phyloP scores from a whole-genome alignment of 2,113 vertebrate species.

The Tenrec ecaudatus region DNA sequence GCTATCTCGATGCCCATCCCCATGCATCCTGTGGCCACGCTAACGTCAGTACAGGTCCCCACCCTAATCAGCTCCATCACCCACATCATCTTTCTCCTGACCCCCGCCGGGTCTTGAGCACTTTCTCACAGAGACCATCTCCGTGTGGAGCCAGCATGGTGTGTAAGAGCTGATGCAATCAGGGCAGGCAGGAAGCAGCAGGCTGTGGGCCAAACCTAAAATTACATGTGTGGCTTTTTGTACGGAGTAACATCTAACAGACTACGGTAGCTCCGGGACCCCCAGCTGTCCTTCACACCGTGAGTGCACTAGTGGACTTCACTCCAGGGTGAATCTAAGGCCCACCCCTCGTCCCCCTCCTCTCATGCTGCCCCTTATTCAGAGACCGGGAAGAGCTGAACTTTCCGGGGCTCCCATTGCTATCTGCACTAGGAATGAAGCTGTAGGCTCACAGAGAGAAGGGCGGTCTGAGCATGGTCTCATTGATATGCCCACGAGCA shows the following conservation, averaged over 20 bases:
- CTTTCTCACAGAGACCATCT: conserved; percentile 28
- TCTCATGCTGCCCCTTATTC: not conserved
- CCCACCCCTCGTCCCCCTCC: not conserved
- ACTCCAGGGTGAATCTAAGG: not conserved
- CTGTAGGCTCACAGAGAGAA: not conserved
- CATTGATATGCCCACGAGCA: conserved; percentile 7
- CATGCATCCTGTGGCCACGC: not conserved
- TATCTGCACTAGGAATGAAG: conserved; percentile 29
- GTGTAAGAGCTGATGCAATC: not conserved
- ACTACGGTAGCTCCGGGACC: not conserved
- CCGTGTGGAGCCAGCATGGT: conserved; percentile 18
- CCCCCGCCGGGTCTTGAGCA: not conserved
- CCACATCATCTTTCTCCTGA: conserved; percentile 43
- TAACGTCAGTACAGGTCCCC: not conserved
- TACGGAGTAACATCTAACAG: not conserved
- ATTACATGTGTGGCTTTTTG: not conserved
- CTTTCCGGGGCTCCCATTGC: not conserved
- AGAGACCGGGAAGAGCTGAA: not conserved
- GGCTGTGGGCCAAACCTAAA: not conserved
- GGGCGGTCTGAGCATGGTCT: not conserved
- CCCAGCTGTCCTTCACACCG: not conserved
- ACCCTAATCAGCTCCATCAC: not conserved
- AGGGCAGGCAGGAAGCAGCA: not conserved
- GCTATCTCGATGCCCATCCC: not conserved
- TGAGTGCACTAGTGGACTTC: not conserved